These are phyloP conservation scores for Antheraea yamamai DNA, from an alignment of 2,888 invertebrate species.

Conservation along the genomic window DNA sequence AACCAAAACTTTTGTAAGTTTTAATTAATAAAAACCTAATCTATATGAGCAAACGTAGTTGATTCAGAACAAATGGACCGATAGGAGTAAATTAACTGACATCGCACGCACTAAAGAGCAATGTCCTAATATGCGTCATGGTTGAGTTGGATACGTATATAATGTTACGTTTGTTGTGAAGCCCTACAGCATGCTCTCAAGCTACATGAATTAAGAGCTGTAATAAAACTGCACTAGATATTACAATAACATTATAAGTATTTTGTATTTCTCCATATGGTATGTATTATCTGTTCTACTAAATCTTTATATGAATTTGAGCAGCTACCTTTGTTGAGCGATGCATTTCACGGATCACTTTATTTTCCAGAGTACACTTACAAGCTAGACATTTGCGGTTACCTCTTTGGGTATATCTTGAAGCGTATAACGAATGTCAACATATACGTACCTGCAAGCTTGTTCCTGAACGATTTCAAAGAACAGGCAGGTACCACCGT, in stretches of 20 bases:
- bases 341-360: not conserved
- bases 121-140: not conserved
- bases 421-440: not conserved
- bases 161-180: not conserved
- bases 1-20: not conserved
- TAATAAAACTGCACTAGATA: no score
- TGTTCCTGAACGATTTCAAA: conserved; percentile 89
- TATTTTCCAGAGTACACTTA: not conserved
- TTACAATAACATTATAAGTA: no score
- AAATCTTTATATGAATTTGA: not conserved
- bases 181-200: not conserved
- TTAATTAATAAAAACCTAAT: not conserved
- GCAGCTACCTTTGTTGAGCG: not conserved
- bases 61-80: not conserved
- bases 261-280: no score
- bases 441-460: conserved; percentile 91
- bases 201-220: no score
- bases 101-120: not conserved
- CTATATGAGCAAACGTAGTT: not conserved
- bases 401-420: not conserved
- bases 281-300: not conserved
- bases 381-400: not conserved
- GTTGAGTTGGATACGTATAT: not conserved
- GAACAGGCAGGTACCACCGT: conserved; percentile 93
- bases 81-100: conserved; percentile 2